These are phyloP conservation scores for Paratilapia polleni DNA, from an alignment of 2,113 vertebrate genomes.

Conservation along the genomic window DNA sequence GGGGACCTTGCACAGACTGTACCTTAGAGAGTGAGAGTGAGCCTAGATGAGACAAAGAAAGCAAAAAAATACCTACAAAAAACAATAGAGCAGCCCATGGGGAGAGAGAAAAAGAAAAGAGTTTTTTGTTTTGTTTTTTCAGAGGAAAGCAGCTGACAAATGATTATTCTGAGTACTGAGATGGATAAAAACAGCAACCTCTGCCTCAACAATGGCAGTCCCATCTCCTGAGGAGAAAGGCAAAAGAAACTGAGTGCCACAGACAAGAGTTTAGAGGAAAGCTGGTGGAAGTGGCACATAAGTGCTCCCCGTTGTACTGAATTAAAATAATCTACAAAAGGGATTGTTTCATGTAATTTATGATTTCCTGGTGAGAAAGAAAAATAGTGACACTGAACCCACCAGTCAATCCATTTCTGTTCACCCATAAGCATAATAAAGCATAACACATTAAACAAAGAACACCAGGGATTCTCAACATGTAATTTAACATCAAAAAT, in stretches of 20 bases:
- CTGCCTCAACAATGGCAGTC: background rate
- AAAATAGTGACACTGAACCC: background rate
- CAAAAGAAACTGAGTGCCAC: background rate
- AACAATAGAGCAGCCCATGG: background rate
- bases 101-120: background rate
- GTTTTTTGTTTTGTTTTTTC: background rate
- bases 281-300: constrained; percentile 24
- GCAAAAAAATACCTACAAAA: background rate
- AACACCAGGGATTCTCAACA: background rate
- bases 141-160: background rate
- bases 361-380: background rate
- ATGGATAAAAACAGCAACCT: background rate
- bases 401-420: background rate
- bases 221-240: background rate
- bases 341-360: background rate
- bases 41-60: background rate
- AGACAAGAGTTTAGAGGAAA: constrained; percentile 13
- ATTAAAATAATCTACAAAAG: background rate
- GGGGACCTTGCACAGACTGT: background rate
- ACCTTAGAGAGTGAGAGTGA: background rate
- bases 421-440: background rate
- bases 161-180: background rate
- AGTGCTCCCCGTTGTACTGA: constrained; percentile 1
- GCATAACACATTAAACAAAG: background rate
- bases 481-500: no score